Evolutionary conservation across 2,113 vertebrate species (phyloP), one percentile per base, ranked within the genome.

Genomic region (Tupaia chinensis): DNA sequence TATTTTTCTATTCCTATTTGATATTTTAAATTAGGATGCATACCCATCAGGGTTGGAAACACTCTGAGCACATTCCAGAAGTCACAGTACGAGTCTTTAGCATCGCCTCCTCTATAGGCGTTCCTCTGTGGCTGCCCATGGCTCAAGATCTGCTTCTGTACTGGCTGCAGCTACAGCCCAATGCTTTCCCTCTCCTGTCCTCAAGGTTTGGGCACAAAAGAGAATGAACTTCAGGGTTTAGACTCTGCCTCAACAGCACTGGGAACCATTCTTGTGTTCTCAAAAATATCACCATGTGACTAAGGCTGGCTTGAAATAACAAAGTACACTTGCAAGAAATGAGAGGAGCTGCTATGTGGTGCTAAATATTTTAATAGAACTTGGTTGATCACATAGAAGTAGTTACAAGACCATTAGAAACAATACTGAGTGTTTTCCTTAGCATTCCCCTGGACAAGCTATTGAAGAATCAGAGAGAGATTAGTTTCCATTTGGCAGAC

Each of bases 11-110:
- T 85, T 92, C 85, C 69, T 74, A 44, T 79, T 74, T 79, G 91
- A 70, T 97, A 85, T 93, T 96, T 97, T 95, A 97, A 95, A 93
- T 89, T 92, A 95, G 92, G 93, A 89, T 93, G 84, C 54, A 92
- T 81, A 97, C 79, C 95, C 94, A 93, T 93, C 85, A 76, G 68
- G 58, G 61, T 23, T 92, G 90, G 85, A 89, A 87, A 65, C 79
- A 80, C 69, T 96, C 53, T 22, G 27, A 13, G 19, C 27, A 72
- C 60, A 90, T 25, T 53, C 34, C 22, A 0, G 85, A 92, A 78
- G 73, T 32, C 72, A 56, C 15, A 58, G 29, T 74, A 34, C 0
- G 53, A 76, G 83, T 76, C 29, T 77, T 78, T 44, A 44, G 77
- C n/a, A 66, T 9, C 11, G 32, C 25, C 54, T 13, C 69, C 9